Evolutionary conservation across 2,888 invertebrate species (phyloP), one percentile per base, ranked within the genome.

Genomic region (Tetragonula carbonaria): DNA sequence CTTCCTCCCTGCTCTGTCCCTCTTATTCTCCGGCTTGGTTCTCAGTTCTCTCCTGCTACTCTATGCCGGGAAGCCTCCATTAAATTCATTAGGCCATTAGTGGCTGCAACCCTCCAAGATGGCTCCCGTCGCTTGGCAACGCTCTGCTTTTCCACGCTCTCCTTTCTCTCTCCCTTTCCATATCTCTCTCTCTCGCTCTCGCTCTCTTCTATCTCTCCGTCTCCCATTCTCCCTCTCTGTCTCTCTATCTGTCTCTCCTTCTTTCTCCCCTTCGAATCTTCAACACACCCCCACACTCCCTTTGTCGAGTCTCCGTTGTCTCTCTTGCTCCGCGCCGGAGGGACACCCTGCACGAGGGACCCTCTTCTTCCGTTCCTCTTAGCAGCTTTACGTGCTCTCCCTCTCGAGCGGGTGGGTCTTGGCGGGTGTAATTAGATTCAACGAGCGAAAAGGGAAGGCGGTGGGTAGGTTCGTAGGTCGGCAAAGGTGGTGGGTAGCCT

Each of bases 51-150:
- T 88, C 89, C 82, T 84, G 90, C 90, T 91, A 91, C 91, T 92
- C 91, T 91, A 91, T 91, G 92, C 91, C 88, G 86, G 88, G 93
- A 93, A 92, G 93, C 94, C 94, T 94, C 94, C 94, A 94, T 94
- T 94, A 94, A 94, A 94, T 94, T 94, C 94, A 94, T 94, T 94
- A 94, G 94, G 94, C 94, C 94, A 94, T 94, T 94, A 94, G 94
- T 94, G 94, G 94, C 94, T 94, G 94, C 94, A 93, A 93, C 94
- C 94, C 94, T 94, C 94, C 94, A 94, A 94, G 94, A 94, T 94
- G 94, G 94, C 94, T 92, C 91, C 94, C 93, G 94, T 94, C 93
- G 94, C 94, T 85, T 94, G 93, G 94, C 94, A 94, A 94, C 94
- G 90, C 86, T 90, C 87, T 84, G 90, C 85, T 90, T 85, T 82